These are phyloP conservation scores for Albula goreensis DNA, from an alignment of 2,113 vertebrate species.

Conservation along the genomic window DNA sequence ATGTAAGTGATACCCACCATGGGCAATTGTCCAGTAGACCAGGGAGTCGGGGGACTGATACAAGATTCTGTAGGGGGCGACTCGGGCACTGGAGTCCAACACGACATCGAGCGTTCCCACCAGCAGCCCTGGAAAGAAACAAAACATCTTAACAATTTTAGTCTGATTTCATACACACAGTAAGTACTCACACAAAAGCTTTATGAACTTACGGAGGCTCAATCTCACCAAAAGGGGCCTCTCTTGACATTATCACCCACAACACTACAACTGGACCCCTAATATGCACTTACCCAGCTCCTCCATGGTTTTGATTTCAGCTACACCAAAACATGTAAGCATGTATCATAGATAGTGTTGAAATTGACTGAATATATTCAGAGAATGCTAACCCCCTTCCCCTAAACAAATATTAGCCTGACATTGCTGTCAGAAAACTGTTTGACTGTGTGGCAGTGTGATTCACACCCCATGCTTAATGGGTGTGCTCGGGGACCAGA, in stretches of 20 bases:
- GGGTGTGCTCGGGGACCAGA: background rate
- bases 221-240: no score
- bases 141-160: background rate
- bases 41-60: slow-evolving; percentile 96
- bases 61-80: slow-evolving; percentile 92
- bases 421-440: no score
- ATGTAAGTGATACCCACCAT: slow-evolving; percentile 75
- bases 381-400: background rate
- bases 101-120: slow-evolving; percentile 96
- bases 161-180: background rate
- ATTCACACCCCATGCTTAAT: background rate
- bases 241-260: no score
- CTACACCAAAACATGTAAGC: background rate
- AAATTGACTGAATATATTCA: background rate
- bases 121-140: slow-evolving; percentile 77
- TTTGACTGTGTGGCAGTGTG: background rate
- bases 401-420: background rate
- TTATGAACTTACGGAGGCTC: background rate
- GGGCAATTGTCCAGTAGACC: slow-evolving; percentile 92
- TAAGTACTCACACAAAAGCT: background rate
- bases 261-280: no score
- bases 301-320: background rate
- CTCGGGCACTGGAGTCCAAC: slow-evolving; percentile 93
- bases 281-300: background rate
- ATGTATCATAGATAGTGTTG: background rate